Evolutionary conservation across 2,797 vertebrate species (phyloP).

Genomic region (Alcedo atthis): DNA sequence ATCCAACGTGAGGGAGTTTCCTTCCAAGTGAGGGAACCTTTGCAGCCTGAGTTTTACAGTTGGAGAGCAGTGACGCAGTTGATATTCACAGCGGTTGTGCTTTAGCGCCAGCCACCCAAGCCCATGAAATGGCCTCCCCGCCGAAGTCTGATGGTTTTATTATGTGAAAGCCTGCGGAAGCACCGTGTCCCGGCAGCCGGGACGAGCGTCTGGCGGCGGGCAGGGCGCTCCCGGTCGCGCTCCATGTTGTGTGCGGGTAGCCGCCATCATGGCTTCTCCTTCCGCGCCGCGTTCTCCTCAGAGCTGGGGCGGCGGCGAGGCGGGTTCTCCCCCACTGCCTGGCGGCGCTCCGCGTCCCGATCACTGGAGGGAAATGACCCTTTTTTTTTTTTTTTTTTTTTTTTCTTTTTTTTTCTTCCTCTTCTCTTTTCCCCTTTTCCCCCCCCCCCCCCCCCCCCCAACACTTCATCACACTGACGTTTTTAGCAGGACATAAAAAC

Average conservation of each 20-base stretch:
- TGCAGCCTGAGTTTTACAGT: constrained; percentile 55
- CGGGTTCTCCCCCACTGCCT: constrained; percentile 43
- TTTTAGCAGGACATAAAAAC: neutral
- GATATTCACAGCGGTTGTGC: constrained; percentile 60
- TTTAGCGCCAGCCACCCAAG: constrained; percentile 57
- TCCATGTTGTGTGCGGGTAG: constrained; percentile 46
- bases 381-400: too few relatives aligned
- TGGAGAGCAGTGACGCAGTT: constrained; percentile 70
- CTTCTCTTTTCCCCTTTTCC: too few relatives aligned
- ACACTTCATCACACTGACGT: neutral
- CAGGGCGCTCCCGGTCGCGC: constrained; percentile 28
- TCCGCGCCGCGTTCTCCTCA: constrained; percentile 43
- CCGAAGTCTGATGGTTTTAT: constrained; percentile 54
- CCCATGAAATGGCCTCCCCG: constrained; percentile 54
- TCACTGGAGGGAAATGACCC: constrained; percentile 7
- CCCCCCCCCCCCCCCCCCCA: too few relatives aligned
- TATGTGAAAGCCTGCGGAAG: constrained; percentile 48
- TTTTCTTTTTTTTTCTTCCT: too few relatives aligned
- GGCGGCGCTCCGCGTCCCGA: constrained; percentile 15
- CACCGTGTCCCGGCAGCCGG: constrained; percentile 40
- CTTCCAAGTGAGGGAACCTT: constrained; percentile 59
- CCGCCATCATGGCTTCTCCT: constrained; percentile 66
- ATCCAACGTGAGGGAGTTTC: constrained; percentile 69
- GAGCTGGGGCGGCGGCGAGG: constrained; percentile 35
- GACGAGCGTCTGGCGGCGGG: neutral